Conservation (phyloP, 2,888 invertebrate species). For the Catocala nupta region DNA sequence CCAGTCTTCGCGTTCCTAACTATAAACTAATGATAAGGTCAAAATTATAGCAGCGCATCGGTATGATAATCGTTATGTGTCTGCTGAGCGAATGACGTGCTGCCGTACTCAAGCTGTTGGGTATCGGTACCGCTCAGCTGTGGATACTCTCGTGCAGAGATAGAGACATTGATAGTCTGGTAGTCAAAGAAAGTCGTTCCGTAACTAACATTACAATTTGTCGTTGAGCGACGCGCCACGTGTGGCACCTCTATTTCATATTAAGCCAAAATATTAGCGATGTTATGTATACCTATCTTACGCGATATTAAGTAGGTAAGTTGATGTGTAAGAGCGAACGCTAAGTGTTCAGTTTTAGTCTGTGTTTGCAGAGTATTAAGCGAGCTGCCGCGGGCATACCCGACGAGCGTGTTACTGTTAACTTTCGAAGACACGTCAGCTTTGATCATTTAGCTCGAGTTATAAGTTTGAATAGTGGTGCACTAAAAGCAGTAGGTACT, state of each 20-base stretch:
- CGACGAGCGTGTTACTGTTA: too few species aligned
- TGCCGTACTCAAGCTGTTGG: too few species aligned
- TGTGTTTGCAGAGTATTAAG: too few species aligned
- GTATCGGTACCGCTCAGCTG: too few species aligned
- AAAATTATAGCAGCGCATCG: conserved; percentile 23
- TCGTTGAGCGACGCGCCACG: conserved; percentile 4
- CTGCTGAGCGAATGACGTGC: neutral
- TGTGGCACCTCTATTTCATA: conserved; percentile 10
- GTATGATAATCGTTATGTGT: conserved; percentile 10
- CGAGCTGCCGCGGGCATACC: too few species aligned
- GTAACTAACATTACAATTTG: neutral
- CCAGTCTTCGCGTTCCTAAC: conserved; percentile 74
- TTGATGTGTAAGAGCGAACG: neutral
- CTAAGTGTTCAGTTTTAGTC: too few species aligned
- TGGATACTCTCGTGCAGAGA: too few species aligned
- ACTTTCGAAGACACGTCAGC: too few species aligned
- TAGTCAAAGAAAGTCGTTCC: neutral
- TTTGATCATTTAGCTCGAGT: too few species aligned
- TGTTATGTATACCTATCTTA: conserved; percentile 4
- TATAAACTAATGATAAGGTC: conserved; percentile 50
- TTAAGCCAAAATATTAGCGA: conserved; percentile 17
- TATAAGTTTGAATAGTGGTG: too few species aligned
- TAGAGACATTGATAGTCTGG: too few species aligned
- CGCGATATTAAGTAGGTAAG: conserved; percentile 3
- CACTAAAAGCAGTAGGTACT: too few species aligned